phyloP scores from a whole-genome alignment of 2,113 vertebrate species.

The Paratilapia polleni region DNA sequence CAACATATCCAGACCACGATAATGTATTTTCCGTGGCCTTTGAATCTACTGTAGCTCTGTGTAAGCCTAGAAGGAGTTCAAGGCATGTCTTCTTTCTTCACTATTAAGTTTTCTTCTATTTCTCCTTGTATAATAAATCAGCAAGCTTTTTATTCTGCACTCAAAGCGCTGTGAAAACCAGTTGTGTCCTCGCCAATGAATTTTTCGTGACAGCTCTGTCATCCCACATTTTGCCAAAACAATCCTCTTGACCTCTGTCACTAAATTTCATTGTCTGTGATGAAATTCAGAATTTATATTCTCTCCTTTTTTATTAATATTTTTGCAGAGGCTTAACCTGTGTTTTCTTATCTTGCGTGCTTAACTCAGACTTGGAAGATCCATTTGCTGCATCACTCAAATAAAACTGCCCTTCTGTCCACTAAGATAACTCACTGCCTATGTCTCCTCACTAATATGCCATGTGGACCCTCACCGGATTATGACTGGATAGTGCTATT shows the following conservation, averaged over 20 bases:
- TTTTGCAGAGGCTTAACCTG: conserved; percentile 35
- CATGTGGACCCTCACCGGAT: neutral
- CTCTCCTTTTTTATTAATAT: neutral
- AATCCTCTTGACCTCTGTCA: conserved; percentile 49
- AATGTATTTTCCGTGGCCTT: neutral
- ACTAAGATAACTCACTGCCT: neutral
- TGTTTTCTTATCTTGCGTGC: conserved; percentile 9
- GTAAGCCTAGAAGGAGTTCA: neutral
- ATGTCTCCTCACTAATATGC: neutral
- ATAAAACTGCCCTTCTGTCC: conserved; percentile 30
- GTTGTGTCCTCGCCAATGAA: conserved; percentile 26
- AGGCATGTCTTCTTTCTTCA: neutral
- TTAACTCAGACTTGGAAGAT: conserved; percentile 14
- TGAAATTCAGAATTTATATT: conserved; percentile 19
- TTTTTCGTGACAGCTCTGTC: conserved; percentile 37
- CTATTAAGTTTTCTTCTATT: neutral
- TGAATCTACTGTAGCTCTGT: neutral
- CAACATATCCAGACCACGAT: neutral
- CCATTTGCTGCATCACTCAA: conserved; percentile 29
- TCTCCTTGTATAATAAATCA: conserved; percentile 14
- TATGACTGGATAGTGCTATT: neutral
- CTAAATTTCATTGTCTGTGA: conserved; percentile 44
- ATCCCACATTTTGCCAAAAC: conserved; percentile 5
- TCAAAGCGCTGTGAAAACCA: conserved; percentile 5
- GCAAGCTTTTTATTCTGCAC: neutral